These are phyloP conservation scores for Crotophaga sulcirostris DNA, from an alignment of 2,113 vertebrate species.

Conservation along the genomic window DNA sequence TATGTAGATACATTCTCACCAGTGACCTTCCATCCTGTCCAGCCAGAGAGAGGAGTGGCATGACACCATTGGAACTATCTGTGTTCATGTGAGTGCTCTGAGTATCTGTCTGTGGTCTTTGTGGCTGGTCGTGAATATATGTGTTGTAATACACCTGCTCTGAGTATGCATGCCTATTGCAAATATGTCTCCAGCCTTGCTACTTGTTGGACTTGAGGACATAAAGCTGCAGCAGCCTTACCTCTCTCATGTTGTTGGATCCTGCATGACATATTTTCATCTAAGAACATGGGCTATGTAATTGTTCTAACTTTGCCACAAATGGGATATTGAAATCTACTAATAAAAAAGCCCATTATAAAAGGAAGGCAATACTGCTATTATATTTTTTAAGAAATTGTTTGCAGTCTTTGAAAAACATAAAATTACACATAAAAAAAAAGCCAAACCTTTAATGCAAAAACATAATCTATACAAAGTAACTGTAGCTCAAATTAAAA, in stretches of 20 bases:
- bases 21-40: too few species aligned
- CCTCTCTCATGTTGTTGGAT: neutral
- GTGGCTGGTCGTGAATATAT: neutral
- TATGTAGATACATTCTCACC: too few species aligned
- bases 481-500: neutral
- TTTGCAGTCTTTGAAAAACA: neutral
- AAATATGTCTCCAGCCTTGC: neutral
- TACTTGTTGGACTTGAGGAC: neutral
- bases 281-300: neutral
- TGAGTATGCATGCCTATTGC: too few species aligned
- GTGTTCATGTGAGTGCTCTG: neutral
- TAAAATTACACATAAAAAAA: neutral
- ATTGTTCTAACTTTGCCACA: neutral
- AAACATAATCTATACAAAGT: neutral
- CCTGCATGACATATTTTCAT: neutral
- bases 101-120: neutral
- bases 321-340: neutral
- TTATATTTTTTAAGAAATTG: neutral
- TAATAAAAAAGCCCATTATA: neutral
- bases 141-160: neutral
- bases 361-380: rapidly evolving
- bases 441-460: neutral
- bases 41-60: neutral
- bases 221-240: neutral
- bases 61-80: neutral